Evolutionary conservation across 1,140 invertebrate genomes (phyloP), one percentile per base, ranked within the genome.

Genomic region (Hyphantria cunea): DNA sequence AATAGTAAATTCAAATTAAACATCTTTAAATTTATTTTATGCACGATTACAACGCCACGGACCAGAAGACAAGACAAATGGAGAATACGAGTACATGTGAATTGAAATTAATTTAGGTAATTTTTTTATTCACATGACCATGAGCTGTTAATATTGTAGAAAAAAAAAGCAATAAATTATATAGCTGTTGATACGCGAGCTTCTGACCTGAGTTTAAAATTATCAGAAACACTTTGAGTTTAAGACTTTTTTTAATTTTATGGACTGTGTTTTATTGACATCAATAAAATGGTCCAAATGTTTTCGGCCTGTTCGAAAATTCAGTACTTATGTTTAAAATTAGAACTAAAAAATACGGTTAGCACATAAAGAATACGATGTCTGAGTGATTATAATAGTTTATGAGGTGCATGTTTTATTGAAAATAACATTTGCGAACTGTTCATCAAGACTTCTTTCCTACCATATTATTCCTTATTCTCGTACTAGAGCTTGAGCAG

Each of bases 1-100:
- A 48, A 58, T 58, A 39, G 45, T 45, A 49, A 58, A 58, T 8
- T 49, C 15, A n/a, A 11, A 6, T 58, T 31, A 9, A 49, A 49
- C 17, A 48, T n/a, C n/a, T n/a, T n/a, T n/a, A n/a, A n/a, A n/a
- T 44, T 45, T 17, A 53, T 44, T 12, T 49, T 49, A 58, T 49
- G 45, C 45, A 39, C 14, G 45, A 41, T 31, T 33, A 49, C 44
- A 31, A 8, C 31, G 44, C 49, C 32, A 49, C 32, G 54, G n/a
- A 33, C 32, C 12, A 14, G n/a, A 47, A 33, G 25, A 47, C 44
- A 58, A 58, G 48, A 49, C 55, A 58, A 47, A 37, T n/a, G 14
- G 13, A 25, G 55, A 58, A 58, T 58, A 49, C 45, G 55, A 58
- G 49, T 58, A 49, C 45, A 58, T 48, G 25, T 12, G 6, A n/a